phyloP scores from a whole-genome alignment of 1,140 invertebrate species.

The Archivesica marissinica region DNA sequence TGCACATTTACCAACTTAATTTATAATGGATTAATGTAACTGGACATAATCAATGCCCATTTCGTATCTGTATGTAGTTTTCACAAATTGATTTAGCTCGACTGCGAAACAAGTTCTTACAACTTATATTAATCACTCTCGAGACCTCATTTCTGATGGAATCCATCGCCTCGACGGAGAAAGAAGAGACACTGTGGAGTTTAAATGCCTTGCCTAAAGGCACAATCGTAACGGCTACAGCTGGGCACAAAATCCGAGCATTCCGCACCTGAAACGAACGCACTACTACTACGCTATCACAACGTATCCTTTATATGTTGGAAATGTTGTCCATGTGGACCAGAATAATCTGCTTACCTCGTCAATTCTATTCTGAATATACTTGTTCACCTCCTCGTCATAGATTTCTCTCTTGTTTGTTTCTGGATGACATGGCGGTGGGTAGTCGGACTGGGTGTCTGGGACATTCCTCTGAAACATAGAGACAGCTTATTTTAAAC shows the following conservation, averaged over 20 bases:
- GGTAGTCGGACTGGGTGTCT: slow-evolving; percentile 12
- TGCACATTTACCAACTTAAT: not conserved
- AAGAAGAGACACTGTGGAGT: too few relatives aligned
- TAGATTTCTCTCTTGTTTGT: not conserved
- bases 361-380: not conserved
- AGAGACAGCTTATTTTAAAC: too few relatives aligned
- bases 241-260: too few relatives aligned
- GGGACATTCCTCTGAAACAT: slow-evolving; percentile 30
- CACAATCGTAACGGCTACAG: too few relatives aligned
- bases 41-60: not conserved
- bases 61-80: not conserved
- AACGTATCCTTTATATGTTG: not conserved
- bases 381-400: slow-evolving; percentile 4
- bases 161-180: too few relatives aligned
- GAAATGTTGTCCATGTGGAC: not conserved
- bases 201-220: too few relatives aligned
- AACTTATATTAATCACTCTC: too few relatives aligned
- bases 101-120: too few relatives aligned
- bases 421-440: slow-evolving; percentile 45
- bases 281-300: too few relatives aligned
- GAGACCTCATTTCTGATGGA: too few relatives aligned
- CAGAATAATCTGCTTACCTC: too few relatives aligned
- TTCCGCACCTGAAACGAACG: too few relatives aligned
- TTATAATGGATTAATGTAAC: not conserved
- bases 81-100: not conserved